A percentile compares a stretch with the other conserved stretches of the same genome.
Conservation (phyloP, 2,888 invertebrate species). For the Tanytarsus gracilentus region DNA sequence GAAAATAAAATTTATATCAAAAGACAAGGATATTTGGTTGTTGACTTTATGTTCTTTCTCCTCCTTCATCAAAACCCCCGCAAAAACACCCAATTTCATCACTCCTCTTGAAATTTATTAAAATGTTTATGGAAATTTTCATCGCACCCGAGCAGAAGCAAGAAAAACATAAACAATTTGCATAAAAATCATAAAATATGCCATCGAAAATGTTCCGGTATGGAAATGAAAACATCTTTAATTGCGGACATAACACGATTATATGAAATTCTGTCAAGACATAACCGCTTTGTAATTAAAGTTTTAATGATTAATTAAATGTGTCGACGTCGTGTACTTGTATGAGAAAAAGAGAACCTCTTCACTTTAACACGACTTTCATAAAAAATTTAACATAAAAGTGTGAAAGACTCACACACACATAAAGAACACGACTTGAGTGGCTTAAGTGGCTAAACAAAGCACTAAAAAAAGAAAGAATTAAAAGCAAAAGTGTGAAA, state of each 20-base stretch:
- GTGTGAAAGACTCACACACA: not conserved
- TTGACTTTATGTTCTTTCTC: slow-evolving; percentile 1
- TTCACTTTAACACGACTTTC: no score
- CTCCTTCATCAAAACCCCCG: not conserved
- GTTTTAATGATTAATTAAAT: slow-evolving; percentile 9
- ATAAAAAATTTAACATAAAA: not conserved
- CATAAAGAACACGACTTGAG: no score
- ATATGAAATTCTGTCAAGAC: not conserved
- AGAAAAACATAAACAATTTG: slow-evolving; percentile 13
- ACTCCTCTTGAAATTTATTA: not conserved
- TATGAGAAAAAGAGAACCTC: no score
- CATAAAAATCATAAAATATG: slow-evolving; percentile 18
- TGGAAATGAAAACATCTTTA: slow-evolving; percentile 3
- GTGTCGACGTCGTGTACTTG: not conserved
- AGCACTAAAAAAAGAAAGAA: not conserved
- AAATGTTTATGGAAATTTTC: slow-evolving; percentile 11
- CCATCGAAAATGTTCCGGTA: not conserved
- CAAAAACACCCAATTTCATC: not conserved
- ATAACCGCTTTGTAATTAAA: slow-evolving; percentile 14
- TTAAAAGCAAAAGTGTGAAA: not conserved
- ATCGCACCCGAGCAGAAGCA: not conserved
- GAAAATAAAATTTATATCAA: not conserved
- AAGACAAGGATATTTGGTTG: not conserved
- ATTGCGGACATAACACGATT: slow-evolving; percentile 1
- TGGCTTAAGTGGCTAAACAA: no score